Evolutionary conservation across 2,888 invertebrate genomes (phyloP), one percentile per base, ranked within the genome.

Genomic region (Cordylochernes scorpioides): DNA sequence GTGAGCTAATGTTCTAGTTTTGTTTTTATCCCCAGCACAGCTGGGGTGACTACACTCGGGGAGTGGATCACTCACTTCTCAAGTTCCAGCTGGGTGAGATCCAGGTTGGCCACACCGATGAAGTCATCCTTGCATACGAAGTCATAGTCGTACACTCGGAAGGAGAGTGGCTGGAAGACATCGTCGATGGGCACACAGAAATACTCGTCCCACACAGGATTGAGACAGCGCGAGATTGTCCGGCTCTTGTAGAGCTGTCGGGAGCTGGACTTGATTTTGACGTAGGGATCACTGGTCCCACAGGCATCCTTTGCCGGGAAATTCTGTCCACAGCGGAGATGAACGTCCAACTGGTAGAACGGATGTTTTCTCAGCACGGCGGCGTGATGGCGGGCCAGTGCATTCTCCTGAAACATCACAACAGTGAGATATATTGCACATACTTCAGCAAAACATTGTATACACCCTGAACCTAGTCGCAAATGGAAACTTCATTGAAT

Each of bases 261-360:
- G 18, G 77, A 75, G 8, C 69, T 71, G 39, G 69, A 61, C 57
- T 86, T 86, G 58, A 91, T 84, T 62, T 91, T 91, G 31, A 88
- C 84, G 58, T 91, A 91, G 14, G 91, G 91, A 60, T 91, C 91
- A 55, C 86, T 88, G 36, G 82, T 73, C 84, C 88, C 88, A 56
- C 78, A 80, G 57, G 82, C 75, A 54, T 91, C 88, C 68, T 80
- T 77, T 35, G 86, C 75, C 33, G 80, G 69, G 48, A 91, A 62
- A 53, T 80, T 77, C 48, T 67, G 67, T 39, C 88, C 88, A 48
- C 73, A 65, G 48, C 73, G 71, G 39, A 91, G 62, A 57, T 82
- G 74, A 44, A 88, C 62, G 43, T 80, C 70, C 40, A 91, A 63
- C 54, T 82, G 75, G 59, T 78, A 86, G 61, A 86, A 88, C 29